These are phyloP conservation scores for Perdita meconis DNA, from an alignment of 2,888 invertebrate genomes.

Conservation along the genomic window DNA sequence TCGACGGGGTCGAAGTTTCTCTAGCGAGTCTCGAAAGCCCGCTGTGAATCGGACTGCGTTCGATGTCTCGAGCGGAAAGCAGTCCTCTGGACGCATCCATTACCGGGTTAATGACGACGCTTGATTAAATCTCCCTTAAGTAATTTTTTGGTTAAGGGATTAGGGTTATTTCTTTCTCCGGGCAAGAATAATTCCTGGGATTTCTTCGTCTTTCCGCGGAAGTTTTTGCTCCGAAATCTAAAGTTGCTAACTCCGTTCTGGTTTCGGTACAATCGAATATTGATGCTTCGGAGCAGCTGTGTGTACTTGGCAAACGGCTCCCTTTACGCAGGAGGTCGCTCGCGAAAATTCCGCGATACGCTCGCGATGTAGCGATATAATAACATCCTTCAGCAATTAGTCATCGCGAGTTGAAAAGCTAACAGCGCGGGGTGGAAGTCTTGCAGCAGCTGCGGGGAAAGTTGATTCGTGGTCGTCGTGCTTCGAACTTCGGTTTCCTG, in stretches of 20 bases:
- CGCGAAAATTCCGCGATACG: not conserved
- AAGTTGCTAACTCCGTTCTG: not conserved
- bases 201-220: too few species aligned
- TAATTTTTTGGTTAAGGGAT: too few species aligned
- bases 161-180: too few species aligned
- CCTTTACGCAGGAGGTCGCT: conserved; percentile 4
- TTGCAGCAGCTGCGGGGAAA: conserved; percentile 17
- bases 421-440: conserved; percentile 2
- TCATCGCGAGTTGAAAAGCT: not conserved
- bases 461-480: conserved; percentile 11
- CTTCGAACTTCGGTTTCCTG: conserved; percentile 6
- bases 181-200: too few species aligned
- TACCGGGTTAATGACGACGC: too few species aligned
- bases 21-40: not conserved
- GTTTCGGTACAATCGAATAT: not conserved
- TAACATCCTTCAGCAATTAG: conserved; percentile 8
- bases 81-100: not conserved
- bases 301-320: conserved; percentile 15
- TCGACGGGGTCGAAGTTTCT: not conserved
- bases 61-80: not conserved
- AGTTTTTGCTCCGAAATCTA: not conserved
- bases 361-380: not conserved
- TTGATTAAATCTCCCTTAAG: too few species aligned
- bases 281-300: conserved; percentile 29
- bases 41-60: too few species aligned